These are phyloP conservation scores for Marasmarcha lunaedactyla DNA, from an alignment of 2,888 invertebrate species.

Conservation along the genomic window DNA sequence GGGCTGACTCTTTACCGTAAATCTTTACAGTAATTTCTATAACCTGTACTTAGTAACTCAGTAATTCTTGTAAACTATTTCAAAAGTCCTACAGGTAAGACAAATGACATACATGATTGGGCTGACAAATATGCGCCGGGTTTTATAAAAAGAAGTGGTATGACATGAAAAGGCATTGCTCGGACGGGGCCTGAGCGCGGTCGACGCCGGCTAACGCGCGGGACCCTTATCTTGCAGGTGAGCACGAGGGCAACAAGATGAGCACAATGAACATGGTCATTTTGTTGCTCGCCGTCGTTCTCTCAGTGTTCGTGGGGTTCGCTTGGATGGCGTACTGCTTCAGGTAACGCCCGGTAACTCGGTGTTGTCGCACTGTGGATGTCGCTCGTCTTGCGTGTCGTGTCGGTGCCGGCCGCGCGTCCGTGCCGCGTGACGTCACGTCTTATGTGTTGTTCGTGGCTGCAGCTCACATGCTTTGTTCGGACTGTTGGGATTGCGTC, in stretches of 20 bases:
- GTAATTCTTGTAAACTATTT: no score
- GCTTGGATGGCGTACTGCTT: constrained; percentile 95
- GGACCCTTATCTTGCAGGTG: constrained; percentile 75
- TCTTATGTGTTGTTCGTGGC: constrained; percentile 32
- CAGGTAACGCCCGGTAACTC: constrained; percentile 78
- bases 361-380: constrained; percentile 62
- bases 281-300: constrained; percentile 92
- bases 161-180: constrained; percentile 33
- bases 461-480: constrained; percentile 25
- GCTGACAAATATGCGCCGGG: no score
- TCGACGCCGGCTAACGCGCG: constrained; percentile 65
- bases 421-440: constrained; percentile 37
- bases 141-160: no score
- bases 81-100: no score
- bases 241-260: constrained; percentile 83
- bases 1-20: neutral
- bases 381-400: constrained; percentile 49
- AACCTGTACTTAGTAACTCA: no score
- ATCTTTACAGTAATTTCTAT: neutral
- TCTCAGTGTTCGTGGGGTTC: constrained; percentile 95
- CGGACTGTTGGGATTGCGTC: neutral
- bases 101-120: no score
- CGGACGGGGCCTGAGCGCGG: constrained; percentile 40
- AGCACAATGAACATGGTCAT: constrained; percentile 92
- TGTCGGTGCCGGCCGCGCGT: constrained; percentile 30